Percentiles rank a stretch among this genome's conserved stretches.
phyloP scores from a whole-genome alignment of 2,797 vertebrate species.

The Ctenochaetus hawaiiensis region DNA sequence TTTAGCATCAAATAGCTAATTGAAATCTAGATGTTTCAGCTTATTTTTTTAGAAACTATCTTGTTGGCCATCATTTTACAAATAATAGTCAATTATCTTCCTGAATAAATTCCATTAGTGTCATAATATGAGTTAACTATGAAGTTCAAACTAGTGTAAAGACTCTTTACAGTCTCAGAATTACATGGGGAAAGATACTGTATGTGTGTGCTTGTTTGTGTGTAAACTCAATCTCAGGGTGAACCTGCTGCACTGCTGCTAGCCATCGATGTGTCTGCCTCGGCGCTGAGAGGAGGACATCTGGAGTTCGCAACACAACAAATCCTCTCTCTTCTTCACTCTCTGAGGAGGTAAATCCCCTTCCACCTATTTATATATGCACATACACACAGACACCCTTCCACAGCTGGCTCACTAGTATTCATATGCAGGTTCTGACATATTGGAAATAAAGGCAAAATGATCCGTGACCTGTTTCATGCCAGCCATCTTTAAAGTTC shows the following conservation, averaged over 20 bases:
- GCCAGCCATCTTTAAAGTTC: neutral
- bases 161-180: neutral
- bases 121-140: neutral
- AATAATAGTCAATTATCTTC: neutral
- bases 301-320: conserved; percentile 82
- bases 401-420: neutral
- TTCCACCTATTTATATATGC: neutral
- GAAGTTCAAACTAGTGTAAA: neutral
- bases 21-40: no score
- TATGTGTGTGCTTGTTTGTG: conserved; percentile 19
- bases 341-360: conserved; percentile 72
- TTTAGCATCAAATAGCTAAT: no score
- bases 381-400: neutral
- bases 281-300: conserved; percentile 81
- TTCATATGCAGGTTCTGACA: neutral
- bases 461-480: neutral
- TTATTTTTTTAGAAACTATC: no score
- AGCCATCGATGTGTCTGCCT: conserved; percentile 83
- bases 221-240: conserved; percentile 60
- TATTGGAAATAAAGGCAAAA: neutral
- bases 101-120: neutral
- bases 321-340: conserved; percentile 74
- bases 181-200: neutral
- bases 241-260: conserved; percentile 82
- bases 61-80: no score